phyloP scores from a whole-genome alignment of 2,888 invertebrate genomes.

The Sericinus montela region DNA sequence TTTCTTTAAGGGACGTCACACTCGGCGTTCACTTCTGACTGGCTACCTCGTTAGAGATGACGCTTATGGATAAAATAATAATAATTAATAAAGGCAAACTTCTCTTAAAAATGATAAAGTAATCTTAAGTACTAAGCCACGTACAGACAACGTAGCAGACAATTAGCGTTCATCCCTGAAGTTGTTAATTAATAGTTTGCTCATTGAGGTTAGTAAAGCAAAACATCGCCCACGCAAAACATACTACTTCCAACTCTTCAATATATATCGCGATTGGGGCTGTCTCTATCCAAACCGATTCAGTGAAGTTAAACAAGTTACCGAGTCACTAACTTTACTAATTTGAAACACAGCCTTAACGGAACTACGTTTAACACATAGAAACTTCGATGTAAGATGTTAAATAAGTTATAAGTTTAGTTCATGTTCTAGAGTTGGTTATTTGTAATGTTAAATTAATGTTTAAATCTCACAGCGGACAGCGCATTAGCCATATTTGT shows the following conservation, averaged over 20 bases:
- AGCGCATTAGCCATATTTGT: too few species aligned
- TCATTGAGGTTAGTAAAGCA: too few species aligned
- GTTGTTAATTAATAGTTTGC: constrained; percentile 4
- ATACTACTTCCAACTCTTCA: too few species aligned
- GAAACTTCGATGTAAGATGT: constrained; percentile 9
- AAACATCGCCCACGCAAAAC: too few species aligned
- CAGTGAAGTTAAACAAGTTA: not conserved
- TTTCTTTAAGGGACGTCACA: too few species aligned
- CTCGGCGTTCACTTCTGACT: too few species aligned
- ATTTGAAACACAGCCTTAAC: constrained; percentile 16
- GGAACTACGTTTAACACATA: constrained; percentile 15
- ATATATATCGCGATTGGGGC: not conserved
- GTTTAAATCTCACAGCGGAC: not conserved
- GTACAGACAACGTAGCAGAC: too few species aligned
- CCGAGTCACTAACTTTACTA: constrained; percentile 12
- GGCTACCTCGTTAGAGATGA: too few species aligned
- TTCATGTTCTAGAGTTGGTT: constrained; percentile 8
- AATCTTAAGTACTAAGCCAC: too few species aligned
- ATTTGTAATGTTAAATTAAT: constrained; percentile 11
- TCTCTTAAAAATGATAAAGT: too few species aligned
- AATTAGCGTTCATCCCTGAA: not conserved
- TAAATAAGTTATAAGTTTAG: constrained; percentile 11
- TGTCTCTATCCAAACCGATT: constrained; percentile 6
- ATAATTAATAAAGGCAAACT: too few species aligned
- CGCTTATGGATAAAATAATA: too few species aligned